phyloP scores from a whole-genome alignment of 2,888 invertebrate genomes.

The Myathropa florea region DNA sequence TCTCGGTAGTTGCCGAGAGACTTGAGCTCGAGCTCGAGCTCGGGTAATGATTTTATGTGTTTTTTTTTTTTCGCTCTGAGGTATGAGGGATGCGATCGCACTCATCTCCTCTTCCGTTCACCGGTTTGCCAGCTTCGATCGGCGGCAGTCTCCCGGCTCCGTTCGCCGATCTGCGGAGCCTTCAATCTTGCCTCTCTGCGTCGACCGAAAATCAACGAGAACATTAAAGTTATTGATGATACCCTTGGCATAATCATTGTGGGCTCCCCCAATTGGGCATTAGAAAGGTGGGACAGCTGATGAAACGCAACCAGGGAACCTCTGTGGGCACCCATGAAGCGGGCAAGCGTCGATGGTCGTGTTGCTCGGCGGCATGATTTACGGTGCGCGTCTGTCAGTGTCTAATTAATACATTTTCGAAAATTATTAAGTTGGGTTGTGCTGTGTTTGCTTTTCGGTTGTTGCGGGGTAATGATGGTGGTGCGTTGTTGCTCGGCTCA shows the following conservation, averaged over 20 bases:
- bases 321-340: background rate
- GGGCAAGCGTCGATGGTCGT: slow-evolving; percentile 50
- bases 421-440: slow-evolving; percentile 69
- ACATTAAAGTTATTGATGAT: slow-evolving; percentile 71
- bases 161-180: no score
- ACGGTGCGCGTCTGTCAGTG: slow-evolving; percentile 71
- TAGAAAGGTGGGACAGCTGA: slow-evolving; percentile 64
- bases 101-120: slow-evolving; percentile 43
- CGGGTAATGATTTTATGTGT: slow-evolving; percentile 66
- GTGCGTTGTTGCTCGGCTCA: slow-evolving; percentile 19
- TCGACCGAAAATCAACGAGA: slow-evolving; percentile 71
- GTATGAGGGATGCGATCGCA: slow-evolving; percentile 56
- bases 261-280: slow-evolving; percentile 69
- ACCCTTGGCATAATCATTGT: slow-evolving; percentile 70
- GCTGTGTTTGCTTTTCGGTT: slow-evolving; percentile 54
- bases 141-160: background rate
- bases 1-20: no score
- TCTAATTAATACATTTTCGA: slow-evolving; percentile 71
- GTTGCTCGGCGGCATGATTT: slow-evolving; percentile 61
- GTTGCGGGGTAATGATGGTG: slow-evolving; percentile 46
- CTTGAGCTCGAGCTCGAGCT: background rate
- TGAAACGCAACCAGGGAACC: slow-evolving; percentile 28
- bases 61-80: slow-evolving; percentile 33
- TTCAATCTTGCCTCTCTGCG: slow-evolving; percentile 8
- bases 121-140: background rate